These are phyloP conservation scores for Acleris holmiana DNA, from an alignment of 2,888 invertebrate species.

Conservation along the genomic window DNA sequence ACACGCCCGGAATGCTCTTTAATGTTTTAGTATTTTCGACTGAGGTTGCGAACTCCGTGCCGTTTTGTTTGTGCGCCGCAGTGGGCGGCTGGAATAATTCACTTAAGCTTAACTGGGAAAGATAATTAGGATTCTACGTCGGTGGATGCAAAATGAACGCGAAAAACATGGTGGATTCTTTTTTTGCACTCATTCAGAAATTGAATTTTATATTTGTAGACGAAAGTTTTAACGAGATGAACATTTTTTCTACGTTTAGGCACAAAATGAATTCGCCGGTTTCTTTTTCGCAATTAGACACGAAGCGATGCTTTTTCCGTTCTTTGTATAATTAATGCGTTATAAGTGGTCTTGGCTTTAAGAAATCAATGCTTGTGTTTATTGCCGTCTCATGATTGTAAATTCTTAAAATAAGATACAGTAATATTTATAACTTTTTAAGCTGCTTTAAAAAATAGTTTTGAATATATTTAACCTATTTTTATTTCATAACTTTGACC, in stretches of 20 bases:
- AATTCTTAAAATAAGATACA: no score
- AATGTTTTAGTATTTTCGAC: conserved; percentile 84
- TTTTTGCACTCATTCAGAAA: conserved; percentile 82
- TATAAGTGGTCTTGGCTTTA: no score
- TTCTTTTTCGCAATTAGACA: conserved; percentile 62
- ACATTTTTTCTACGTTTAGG: conserved; percentile 67
- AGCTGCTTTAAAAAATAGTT: no score
- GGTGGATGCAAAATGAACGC: conserved; percentile 83
- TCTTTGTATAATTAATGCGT: background rate
- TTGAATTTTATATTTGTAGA: conserved; percentile 82
- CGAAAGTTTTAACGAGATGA: conserved; percentile 80
- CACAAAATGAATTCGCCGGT: conserved; percentile 62
- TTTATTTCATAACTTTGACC: no score
- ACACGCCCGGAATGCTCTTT: conserved; percentile 77
- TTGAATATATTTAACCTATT: no score
- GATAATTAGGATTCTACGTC: conserved; percentile 84
- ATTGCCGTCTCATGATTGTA: no score
- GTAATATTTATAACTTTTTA: no score
- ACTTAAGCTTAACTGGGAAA: conserved; percentile 84
- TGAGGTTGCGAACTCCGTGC: conserved; percentile 80
- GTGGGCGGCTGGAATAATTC: conserved; percentile 83
- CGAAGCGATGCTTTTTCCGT: conserved; percentile 22
- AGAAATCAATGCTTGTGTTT: no score
- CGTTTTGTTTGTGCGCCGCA: conserved; percentile 81
- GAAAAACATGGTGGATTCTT: conserved; percentile 75